Conservation (phyloP, 1,140 invertebrate genomes). For the Arctopsyche grandis region DNA sequence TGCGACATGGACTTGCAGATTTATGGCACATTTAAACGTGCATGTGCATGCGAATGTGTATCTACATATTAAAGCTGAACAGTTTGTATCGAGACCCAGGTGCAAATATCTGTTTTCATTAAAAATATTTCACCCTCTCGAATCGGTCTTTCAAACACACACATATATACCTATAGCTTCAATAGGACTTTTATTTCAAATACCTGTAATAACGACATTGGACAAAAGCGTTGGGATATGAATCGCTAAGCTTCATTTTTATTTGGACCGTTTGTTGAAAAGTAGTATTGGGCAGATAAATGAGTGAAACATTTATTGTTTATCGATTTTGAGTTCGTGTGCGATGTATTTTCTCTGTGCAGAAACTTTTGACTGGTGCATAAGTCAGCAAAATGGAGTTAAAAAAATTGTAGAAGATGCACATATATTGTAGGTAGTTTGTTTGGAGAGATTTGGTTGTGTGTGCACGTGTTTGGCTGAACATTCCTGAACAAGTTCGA, state of each 20-base stretch:
- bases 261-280: neutral
- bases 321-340: no score
- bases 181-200: constrained; percentile 18
- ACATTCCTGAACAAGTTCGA: constrained; percentile 25
- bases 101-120: constrained; percentile 18
- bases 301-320: no score
- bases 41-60: neutral
- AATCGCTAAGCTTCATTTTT: neutral
- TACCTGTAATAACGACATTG: constrained; percentile 29
- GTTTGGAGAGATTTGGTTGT: neutral
- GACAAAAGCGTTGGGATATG: constrained; percentile 9
- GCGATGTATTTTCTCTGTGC: neutral
- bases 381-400: constrained; percentile 20
- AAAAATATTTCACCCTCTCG: neutral
- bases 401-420: neutral
- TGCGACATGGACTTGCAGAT: neutral
- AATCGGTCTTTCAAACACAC: neutral
- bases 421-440: neutral
- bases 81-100: neutral
- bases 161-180: neutral
- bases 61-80: neutral
- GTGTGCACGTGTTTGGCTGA: constrained; percentile 26
- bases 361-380: constrained; percentile 24
- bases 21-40: neutral
- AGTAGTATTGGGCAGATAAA: neutral